Base-by-base conservation (phyloP, 2,888 invertebrate species). In the Belgica antarctica region DNA sequence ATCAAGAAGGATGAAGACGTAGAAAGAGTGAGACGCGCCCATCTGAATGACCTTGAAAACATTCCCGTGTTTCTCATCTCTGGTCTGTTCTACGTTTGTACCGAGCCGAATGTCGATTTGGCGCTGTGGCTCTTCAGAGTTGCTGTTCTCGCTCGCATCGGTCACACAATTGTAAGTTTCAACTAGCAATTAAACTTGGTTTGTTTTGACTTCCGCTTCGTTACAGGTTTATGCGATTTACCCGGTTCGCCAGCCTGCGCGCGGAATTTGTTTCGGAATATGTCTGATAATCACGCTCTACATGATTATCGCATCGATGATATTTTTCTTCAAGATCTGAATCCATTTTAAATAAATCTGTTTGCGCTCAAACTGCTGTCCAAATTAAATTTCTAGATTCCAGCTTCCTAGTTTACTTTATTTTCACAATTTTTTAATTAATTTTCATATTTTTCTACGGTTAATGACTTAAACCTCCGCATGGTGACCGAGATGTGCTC, bases 401-500 rank as follows among this genome's bases (percentile, higher is more conserved):
- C n/a, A n/a, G n/a, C n/a, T n/a, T n/a, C n/a, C n/a, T n/a, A n/a
- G n/a, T n/a, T n/a, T n/a, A n/a, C n/a, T n/a, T n/a, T n/a, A n/a
- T n/a, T n/a, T 34, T 7, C 34, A 10, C 41, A 15, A 41, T 41
- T 41, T 41, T 4, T 41, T 41, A 5, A 5, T 12, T 24, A 62
- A 62, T 62, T 25, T 12, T 77, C 76, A 79, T 92, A 91, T 77
- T 92, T 88, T 74, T 92, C 90, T 72, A 93, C 84, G 0, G 87
- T 80, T 73, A 92, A 80, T 66, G 83, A 83, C 78, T 89, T 92
- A 75, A 85, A 88, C 73, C 87, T 83, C 72, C 87, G 82, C 36
- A 89, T 77, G 75, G 86, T 87, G 0, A 90, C 81, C 47, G 75
- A 76, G 61, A 87, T 84, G 5, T 76, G 80, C 22, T 87, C 87